Base-by-base conservation (phyloP, 2,113 vertebrate genomes). In the Cyprinodon variegatus region DNA sequence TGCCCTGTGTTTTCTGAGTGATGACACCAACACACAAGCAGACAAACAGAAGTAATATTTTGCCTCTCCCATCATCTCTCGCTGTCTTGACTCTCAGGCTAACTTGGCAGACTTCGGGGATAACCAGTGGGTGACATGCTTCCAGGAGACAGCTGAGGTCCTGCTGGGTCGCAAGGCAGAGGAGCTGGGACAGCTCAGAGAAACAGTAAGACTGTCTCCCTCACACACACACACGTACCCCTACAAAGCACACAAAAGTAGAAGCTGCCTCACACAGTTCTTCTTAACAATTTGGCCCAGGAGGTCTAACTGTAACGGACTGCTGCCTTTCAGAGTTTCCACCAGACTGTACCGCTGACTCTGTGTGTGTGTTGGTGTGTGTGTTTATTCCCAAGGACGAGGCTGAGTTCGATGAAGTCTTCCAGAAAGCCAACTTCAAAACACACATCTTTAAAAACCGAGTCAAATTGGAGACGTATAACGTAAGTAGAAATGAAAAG, bases 71-170 rank as follows among this genome's bases (percentile, higher is more conserved):
- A 65, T 85, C 73, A 60, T 72, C 61, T 75, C 64, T 67, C 36
- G 61, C 46, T 83, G 38, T 82, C 72, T n/a, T 79, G 38, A 75
- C 66, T 90, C 88, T 75, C 89, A 98, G 97, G 95, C 92, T 72
- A 98, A 97, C 90, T 94, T 98, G 76, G 96, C 96, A 17, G 97
- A 98, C 89, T 96, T 93, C 59, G 91, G 95, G 11, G 96, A 97
- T 57, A 97, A 97, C 87, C 96, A 97, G 91, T 98, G 96, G 97
- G 93, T 97, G 84, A 98, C 97, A 1, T 97, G 96, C 86, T 98
- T 98, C 93, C 96, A 98, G 90, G 96, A 97, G 48, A 88, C 95
- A 48, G 96, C 96, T 4, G 97, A 98, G 88, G 88, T 90, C 69
- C 93, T 98, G 85, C 93, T 98, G 39, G 96, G 97, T 77, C 95